Evolutionary conservation across 2,888 invertebrate species (phyloP).

Genomic region (Hetaerina titia): DNA sequence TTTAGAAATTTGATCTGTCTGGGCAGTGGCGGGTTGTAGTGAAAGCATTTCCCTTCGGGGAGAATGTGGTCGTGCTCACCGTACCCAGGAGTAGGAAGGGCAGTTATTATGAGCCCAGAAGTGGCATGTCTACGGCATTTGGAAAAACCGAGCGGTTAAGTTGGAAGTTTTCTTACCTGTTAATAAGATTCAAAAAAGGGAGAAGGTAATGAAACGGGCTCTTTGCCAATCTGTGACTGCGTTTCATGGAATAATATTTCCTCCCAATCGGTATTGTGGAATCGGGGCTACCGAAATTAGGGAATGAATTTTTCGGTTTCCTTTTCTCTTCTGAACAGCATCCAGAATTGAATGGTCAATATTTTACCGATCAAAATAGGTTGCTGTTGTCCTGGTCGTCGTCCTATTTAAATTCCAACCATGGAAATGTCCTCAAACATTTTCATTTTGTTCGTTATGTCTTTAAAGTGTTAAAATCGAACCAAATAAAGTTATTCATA

Average conservation of each 20-base stretch:
- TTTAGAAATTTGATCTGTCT: constrained; percentile 38
- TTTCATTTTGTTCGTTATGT: too few relatives aligned
- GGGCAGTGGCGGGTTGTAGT: not conserved
- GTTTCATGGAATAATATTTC: not conserved
- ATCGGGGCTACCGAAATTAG: not conserved
- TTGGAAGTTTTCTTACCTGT: too few relatives aligned
- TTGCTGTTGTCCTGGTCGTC: too few relatives aligned
- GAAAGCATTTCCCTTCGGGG: not conserved
- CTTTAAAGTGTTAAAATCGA: too few relatives aligned
- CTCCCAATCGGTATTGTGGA: not conserved
- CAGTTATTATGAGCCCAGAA: not conserved
- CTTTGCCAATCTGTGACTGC: not conserved
- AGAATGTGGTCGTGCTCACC: not conserved
- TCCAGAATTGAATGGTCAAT: not conserved
- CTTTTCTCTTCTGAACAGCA: not conserved
- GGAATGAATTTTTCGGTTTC: not conserved
- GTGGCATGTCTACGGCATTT: not conserved
- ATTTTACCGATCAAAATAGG: too few relatives aligned
- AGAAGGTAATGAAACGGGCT: not conserved
- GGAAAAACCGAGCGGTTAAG: not conserved
- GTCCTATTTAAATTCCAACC: too few relatives aligned
- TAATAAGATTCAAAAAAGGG: not conserved
- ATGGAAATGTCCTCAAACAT: too few relatives aligned
- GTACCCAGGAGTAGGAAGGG: not conserved
- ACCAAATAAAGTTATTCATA: too few relatives aligned